Evolutionary conservation across 2,888 invertebrate species (phyloP).

Genomic region (Syrphus vitripennis): DNA sequence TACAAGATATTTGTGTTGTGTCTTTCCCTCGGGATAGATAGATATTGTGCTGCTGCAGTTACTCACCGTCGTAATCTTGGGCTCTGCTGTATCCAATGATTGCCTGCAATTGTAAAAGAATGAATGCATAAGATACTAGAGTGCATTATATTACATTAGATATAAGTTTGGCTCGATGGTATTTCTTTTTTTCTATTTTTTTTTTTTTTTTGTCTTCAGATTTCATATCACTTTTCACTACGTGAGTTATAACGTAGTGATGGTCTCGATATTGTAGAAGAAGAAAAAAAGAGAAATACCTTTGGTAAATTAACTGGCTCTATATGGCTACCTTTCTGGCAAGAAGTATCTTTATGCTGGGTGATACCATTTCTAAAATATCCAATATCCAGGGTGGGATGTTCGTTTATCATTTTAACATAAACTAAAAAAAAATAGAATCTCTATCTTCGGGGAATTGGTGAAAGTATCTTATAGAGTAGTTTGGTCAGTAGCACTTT

Average conservation of each 20-base stretch:
- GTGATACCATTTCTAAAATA: constrained; percentile 4
- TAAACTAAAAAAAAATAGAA: constrained; percentile 40
- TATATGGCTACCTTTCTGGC: neutral
- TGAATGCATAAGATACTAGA: constrained; percentile 49
- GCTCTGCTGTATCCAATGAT: constrained; percentile 65
- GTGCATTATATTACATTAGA: constrained; percentile 47
- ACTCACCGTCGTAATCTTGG: constrained; percentile 70
- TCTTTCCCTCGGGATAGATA: constrained; percentile 6
- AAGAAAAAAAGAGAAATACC: neutral
- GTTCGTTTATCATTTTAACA: constrained; percentile 49
- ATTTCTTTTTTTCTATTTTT: constrained; percentile 1
- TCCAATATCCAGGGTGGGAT: constrained; percentile 42
- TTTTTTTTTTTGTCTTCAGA: neutral
- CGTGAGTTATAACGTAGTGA: neutral
- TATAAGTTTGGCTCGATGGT: neutral
- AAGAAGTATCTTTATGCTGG: neutral
- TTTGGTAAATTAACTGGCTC: neutral
- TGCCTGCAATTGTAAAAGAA: constrained; percentile 58
- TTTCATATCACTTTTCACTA: constrained; percentile 17
- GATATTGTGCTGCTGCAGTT: neutral
- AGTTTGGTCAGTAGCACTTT: neutral
- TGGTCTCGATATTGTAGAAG: neutral
- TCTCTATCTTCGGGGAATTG: constrained; percentile 31
- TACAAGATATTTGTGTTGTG: neutral
- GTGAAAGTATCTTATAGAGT: constrained; percentile 50